Evolutionary conservation across 2,888 invertebrate genomes (phyloP), one percentile per base, ranked within the genome.

Genomic region (Pyrrhia umbra): DNA sequence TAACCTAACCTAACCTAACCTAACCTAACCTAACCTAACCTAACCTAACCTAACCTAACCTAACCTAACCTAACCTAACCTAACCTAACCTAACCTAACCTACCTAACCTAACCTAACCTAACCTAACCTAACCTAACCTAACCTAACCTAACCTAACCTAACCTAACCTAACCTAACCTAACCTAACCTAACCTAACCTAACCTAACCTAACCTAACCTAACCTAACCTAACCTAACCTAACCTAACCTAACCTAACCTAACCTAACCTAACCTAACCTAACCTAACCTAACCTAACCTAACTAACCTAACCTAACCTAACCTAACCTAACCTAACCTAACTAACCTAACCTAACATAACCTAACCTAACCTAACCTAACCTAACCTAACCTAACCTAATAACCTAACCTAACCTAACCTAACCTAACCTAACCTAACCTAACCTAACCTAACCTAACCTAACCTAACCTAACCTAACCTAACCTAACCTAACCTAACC

Each of bases 1-100:
- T 70, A 70, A 74, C 70, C 70, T 68, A 68, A 68, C 68, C 68
- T 65, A 65, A 69, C 58, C 62, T 59, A 55, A 55, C 61, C 61
- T 49, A 61, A 55, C 55, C 62, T 51, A 62, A 56, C 54, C 54
- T 55, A 55, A 60, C 42, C 54, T 52, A 46, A 52, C 46, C 52
- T 52, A 52, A 55, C 61, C 55, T 61, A 54, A 55, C 61, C 54
- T 55, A 49, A 55, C 62, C 55, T 55, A 55, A 55, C 61, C 61
- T 62, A 55, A 55, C 61, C 63, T 57, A 57, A 57, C 55, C 55
- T 55, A 62, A 55, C 55, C 55, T 61, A 61, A 55, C 55, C 61
- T 55, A 55, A 55, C 55, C 61, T 55, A 55, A 62, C 55, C 55
- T 55, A 62, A 61, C 61, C 61, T 61, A 61, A 61, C 61, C 61